These are phyloP conservation scores for Priapulus caudatus DNA, from an alignment of 2,888 invertebrate genomes.

Conservation along the genomic window DNA sequence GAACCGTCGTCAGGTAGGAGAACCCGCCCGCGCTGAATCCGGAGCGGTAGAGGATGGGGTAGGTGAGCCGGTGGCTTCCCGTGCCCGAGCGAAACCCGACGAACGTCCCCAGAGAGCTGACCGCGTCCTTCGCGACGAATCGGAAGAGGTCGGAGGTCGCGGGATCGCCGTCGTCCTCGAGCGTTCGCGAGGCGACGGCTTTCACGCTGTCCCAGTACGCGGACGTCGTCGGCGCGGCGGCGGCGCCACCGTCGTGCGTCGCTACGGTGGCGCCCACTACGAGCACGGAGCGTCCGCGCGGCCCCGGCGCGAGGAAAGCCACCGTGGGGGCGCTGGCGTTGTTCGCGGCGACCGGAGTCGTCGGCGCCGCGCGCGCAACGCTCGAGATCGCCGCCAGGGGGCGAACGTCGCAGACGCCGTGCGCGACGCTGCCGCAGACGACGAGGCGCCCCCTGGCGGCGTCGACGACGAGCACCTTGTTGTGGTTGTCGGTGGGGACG, in stretches of 20 bases:
- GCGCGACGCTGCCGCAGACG: slow-evolving; percentile 34
- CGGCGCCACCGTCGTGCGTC: too few species aligned
- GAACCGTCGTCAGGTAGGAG: not conserved
- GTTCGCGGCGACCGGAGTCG: not conserved
- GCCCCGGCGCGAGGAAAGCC: not conserved
- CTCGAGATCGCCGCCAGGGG: slow-evolving; percentile 18
- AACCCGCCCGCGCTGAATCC: not conserved
- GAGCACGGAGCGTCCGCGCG: not conserved
- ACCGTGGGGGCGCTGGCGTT: not conserved
- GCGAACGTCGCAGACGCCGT: slow-evolving; percentile 31
- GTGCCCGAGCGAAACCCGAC: not conserved
- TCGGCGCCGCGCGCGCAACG: too few species aligned
- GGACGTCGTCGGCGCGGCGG: too few species aligned
- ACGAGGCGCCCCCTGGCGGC: slow-evolving; percentile 27
- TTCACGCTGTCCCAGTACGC: not conserved
- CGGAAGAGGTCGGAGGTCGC: not conserved
- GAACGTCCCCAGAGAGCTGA: not conserved
- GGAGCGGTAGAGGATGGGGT: not conserved
- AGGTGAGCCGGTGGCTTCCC: not conserved
- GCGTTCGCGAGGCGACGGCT: not conserved
- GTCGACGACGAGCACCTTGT: slow-evolving; percentile 31
- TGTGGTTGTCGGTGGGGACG: not conserved
- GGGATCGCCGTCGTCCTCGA: not conserved
- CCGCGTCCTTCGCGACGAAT: not conserved
- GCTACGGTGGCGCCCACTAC: not conserved